phyloP scores from a whole-genome alignment of 2,113 vertebrate species.

The Danio rerio region GRCz12tu NC_133178.1:17084501-17085000 shows the following conservation, averaged over 20 bases:
- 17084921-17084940: background rate
- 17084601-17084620: conserved; percentile 61
- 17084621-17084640: conserved; percentile 67
- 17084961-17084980: too few relatives aligned
- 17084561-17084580: conserved; percentile 14
- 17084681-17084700: conserved; percentile 58
- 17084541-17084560: conserved; percentile 52
- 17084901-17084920: conserved; percentile 88
- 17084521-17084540: conserved; percentile 51
- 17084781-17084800: conserved; percentile 86
- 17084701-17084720: conserved; percentile 52
- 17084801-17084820: conserved; percentile 99
- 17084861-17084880: conserved; percentile 80
- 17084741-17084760: conserved; percentile 60
- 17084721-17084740: conserved; percentile 49
- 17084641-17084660: conserved; percentile 42
- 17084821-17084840: conserved; percentile 89
- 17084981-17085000: too few relatives aligned
- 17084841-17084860: conserved; percentile 77
- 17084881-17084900: conserved; percentile 76
- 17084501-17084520: background rate
- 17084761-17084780: conserved; percentile 53
- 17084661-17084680: conserved; percentile 61
- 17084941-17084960: too few relatives aligned
- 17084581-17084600: background rate